Evolutionary conservation across 2,113 vertebrate genomes (phyloP), one percentile per base, ranked within the genome.

Genomic region (Bungarus multicinctus): DNA sequence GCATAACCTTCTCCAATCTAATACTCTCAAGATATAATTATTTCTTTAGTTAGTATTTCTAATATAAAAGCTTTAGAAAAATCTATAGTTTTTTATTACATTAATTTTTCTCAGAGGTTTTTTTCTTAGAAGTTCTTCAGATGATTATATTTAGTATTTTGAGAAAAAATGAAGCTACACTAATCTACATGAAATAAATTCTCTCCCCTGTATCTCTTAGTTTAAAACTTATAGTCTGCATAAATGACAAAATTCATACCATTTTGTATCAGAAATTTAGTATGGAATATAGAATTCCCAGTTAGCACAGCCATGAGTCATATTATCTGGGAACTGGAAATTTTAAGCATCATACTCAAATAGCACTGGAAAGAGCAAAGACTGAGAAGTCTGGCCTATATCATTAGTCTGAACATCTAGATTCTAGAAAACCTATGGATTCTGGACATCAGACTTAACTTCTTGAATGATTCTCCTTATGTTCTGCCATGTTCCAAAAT

Each of bases 401-500:
- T 88, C 16, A 54, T 54, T 88, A 34, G n/a, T 55, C n/a, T 54
- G 20, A 23, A 23, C 43, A 8, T 45, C 6, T 58, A 27, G 57
- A 60, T 27, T 60, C 58, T 11, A 60, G 30, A 69, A 88, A 23
- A 34, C 27, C 8, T 54, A 87, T 34, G 45, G 20, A 53, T 43
- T 85, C 45, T 25, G 43, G 39, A 93, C 18, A 93, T 34, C 0
- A 93, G 91, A 87, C 74, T 3, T 57, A 14, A 50, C 39, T 11
- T 91, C 53, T 85, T 58, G 91, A 95, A 81, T 5, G 60, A 94
- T 92, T 43, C 4, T 22, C 47, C 52, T 0, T 1, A 93, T 30
- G 8, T 89, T 94, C 52, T 4, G 8, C 89, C 45, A 22, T 69
- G 30, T 34, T 34, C 64, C 92, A 27, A 93, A 94, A 94, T 89